Percentiles rank a stretch among this genome's conserved stretches.
These are phyloP conservation scores for Delia radicum DNA, from an alignment of 1,140 invertebrate species.

Conservation along the genomic window DNA sequence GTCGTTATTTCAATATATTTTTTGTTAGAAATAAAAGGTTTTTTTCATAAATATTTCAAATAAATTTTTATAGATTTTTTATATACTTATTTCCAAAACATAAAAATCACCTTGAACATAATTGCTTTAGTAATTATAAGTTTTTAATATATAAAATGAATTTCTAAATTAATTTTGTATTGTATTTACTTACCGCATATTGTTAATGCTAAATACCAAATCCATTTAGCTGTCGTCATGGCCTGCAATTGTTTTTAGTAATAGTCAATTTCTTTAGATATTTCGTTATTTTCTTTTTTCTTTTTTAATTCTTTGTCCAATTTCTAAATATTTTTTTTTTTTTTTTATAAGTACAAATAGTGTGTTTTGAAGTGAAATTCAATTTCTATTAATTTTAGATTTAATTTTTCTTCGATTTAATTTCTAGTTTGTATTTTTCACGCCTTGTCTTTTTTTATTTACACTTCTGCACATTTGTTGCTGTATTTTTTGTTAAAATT, in stretches of 20 bases:
- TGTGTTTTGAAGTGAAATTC: no score
- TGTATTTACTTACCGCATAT: slow-evolving; percentile 39
- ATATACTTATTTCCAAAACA: no score
- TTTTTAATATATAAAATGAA: not conserved
- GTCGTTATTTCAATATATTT: slow-evolving; percentile 31
- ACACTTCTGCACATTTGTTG: not conserved
- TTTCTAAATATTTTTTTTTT: slow-evolving; percentile 13
- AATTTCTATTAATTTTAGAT: no score
- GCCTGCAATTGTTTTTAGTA: slow-evolving; percentile 34
- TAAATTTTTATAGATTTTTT: no score
- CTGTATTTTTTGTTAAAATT: not conserved
- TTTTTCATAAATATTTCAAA: no score
- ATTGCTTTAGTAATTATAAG: not conserved
- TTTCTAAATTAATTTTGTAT: not conserved
- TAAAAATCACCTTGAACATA: no score
- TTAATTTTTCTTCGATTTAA: no score
- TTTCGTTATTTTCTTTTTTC: slow-evolving; percentile 9
- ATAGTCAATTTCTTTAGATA: not conserved
- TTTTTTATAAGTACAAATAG: no score
- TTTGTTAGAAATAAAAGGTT: no score
- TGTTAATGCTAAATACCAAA: slow-evolving; percentile 42
- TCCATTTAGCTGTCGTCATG: slow-evolving; percentile 54
- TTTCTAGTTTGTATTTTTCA: not conserved
- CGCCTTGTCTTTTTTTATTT: slow-evolving; percentile 2
- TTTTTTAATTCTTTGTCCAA: not conserved